Conservation (phyloP, 2,797 vertebrate genomes). For the Carapus acus region DNA sequence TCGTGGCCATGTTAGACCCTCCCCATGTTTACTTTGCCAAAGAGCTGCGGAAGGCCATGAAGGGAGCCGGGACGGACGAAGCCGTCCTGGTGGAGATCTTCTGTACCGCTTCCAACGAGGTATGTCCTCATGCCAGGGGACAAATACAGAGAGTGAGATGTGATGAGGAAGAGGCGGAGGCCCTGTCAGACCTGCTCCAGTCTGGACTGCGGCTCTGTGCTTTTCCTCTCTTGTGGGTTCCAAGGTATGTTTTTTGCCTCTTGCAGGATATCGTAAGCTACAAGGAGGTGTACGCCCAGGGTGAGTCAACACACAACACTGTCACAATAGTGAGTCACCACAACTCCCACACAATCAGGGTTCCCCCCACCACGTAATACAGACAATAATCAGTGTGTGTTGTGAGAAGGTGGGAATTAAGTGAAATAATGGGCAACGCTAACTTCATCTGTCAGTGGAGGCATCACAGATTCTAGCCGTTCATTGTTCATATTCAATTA, state of each 20-base stretch:
- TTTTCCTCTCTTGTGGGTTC: constrained; percentile 10
- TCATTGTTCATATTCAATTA: too few species aligned
- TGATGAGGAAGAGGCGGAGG: too few species aligned
- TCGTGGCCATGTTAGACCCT: constrained; percentile 72
- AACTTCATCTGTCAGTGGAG: too few species aligned
- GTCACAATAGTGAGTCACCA: too few species aligned
- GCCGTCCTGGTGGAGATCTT: constrained; percentile 77
- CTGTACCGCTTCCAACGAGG: constrained; percentile 73
- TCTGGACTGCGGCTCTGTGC: neutral
- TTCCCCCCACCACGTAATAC: too few species aligned
- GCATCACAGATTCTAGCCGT: too few species aligned
- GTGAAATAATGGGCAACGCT: too few species aligned
- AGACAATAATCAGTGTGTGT: too few species aligned
- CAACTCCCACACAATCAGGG: too few species aligned
- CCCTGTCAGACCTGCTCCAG: too few species aligned
- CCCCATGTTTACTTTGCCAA: constrained; percentile 67
- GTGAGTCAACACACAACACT: constrained; percentile 45
- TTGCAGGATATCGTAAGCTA: constrained; percentile 68
- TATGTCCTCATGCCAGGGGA: constrained; percentile 28
- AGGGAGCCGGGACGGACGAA: constrained; percentile 76
- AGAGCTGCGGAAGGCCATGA: constrained; percentile 75
- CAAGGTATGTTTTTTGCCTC: constrained; percentile 3
- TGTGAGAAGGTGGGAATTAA: too few species aligned
- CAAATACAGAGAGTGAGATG: too few species aligned
- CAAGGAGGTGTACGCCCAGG: constrained; percentile 67